These are phyloP conservation scores for Elaphurus davidianus DNA, from an alignment of 2,113 vertebrate species.

Conservation along the genomic window DNA sequence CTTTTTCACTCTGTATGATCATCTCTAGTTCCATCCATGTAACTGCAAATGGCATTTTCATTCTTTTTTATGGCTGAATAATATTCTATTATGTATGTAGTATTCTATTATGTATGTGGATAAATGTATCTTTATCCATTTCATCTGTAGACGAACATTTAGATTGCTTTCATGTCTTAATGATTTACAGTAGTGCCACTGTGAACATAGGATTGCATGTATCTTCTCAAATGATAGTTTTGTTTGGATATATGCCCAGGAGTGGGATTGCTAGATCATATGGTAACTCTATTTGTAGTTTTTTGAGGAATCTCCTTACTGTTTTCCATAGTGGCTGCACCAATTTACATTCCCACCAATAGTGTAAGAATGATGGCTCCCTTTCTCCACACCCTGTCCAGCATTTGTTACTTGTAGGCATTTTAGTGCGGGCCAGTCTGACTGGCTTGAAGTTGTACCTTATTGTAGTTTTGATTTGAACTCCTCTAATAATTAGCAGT, in stretches of 20 bases:
- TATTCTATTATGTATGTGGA: neutral
- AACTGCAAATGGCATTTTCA: neutral
- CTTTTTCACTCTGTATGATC: neutral
- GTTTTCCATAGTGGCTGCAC: neutral
- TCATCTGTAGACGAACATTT: neutral
- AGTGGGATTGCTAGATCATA: neutral
- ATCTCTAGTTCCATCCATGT: neutral
- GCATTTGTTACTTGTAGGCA: neutral
- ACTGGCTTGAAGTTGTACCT: neutral
- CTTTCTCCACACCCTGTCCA: neutral
- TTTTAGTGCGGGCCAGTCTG: neutral
- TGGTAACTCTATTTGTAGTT: neutral
- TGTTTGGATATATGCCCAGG: neutral
- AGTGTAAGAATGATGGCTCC: neutral
- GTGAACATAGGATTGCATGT: neutral
- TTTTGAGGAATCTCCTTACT: neutral
- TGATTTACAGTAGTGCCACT: neutral
- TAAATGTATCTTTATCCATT: neutral
- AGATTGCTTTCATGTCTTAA: neutral
- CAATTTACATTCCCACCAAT: neutral
- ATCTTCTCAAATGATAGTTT: neutral
- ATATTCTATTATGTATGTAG: neutral
- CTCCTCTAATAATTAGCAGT: neutral
- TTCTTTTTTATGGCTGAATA: neutral
- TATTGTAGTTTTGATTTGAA: neutral